Conservation (phyloP, 2,797 vertebrate genomes). For the Cyprinodon diabolis region DNA sequence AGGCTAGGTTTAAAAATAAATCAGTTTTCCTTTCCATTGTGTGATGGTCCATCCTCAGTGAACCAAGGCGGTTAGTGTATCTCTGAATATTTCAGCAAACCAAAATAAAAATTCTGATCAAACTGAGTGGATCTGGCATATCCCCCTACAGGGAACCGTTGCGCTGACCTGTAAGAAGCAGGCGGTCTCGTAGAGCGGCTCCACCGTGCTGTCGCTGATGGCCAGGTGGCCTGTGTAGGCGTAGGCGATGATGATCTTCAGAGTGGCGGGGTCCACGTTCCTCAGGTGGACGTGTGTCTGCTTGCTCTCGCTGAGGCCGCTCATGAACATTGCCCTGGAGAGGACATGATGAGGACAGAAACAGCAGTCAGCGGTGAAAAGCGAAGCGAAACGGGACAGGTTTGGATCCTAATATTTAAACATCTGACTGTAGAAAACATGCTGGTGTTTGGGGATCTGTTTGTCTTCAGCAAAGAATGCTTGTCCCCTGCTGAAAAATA, state of each 20-base stretch:
- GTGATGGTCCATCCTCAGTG: background rate
- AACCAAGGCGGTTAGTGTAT: background rate
- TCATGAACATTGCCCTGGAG: slow-evolving; percentile 98
- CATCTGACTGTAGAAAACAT: too few species aligned
- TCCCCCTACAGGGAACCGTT: background rate
- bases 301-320: slow-evolving; percentile 96
- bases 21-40: too few species aligned
- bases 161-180: slow-evolving; percentile 95
- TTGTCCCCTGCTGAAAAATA: too few species aligned
- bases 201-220: slow-evolving; percentile 93
- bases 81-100: background rate
- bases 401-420: too few species aligned
- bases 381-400: background rate
- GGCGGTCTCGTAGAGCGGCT: slow-evolving; percentile 98
- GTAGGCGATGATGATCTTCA: slow-evolving; percentile 96
- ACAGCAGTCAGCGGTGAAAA: background rate
- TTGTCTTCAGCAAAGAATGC: too few species aligned
- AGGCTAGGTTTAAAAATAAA: too few species aligned
- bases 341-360: slow-evolving; percentile 55
- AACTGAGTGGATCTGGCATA: too few species aligned
- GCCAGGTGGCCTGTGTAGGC: slow-evolving; percentile 98
- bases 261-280: slow-evolving; percentile 93
- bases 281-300: slow-evolving; percentile 96
- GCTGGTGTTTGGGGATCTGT: too few species aligned
- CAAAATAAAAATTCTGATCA: too few species aligned